These are phyloP conservation scores for Eupithecia dodoneata DNA, from an alignment of 2,888 invertebrate genomes.

Conservation along the genomic window DNA sequence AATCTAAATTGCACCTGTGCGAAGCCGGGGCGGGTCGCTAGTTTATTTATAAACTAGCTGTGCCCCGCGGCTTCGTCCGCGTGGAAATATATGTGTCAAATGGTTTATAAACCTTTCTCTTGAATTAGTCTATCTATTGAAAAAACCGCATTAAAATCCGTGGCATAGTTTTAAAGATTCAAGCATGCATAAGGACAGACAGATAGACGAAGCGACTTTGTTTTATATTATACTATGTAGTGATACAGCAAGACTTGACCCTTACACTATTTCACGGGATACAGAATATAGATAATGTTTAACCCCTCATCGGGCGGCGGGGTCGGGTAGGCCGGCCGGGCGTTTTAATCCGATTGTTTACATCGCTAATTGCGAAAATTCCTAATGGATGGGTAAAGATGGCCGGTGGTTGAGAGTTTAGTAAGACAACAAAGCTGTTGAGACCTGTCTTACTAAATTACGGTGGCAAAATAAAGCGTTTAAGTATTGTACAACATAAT, in stretches of 20 bases:
- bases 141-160: too few relatives aligned
- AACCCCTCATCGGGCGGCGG: not conserved
- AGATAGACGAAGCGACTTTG: too few relatives aligned
- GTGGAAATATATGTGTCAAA: too few relatives aligned
- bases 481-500: not conserved
- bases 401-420: not conserved
- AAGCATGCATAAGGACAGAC: too few relatives aligned
- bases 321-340: not conserved
- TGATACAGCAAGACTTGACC: not conserved
- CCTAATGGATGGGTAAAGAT: conserved; percentile 2
- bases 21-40: too few relatives aligned
- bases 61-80: too few relatives aligned
- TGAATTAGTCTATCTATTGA: too few relatives aligned
- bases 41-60: too few relatives aligned
- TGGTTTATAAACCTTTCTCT: too few relatives aligned
- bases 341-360: not conserved
- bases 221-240: too few relatives aligned
- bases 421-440: not conserved
- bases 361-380: not conserved
- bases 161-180: too few relatives aligned
- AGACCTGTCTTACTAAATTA: not conserved
- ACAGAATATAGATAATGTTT: not conserved
- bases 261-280: not conserved
- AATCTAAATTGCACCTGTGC: too few relatives aligned
- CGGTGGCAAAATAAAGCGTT: not conserved